Percentiles rank a stretch among this genome's conserved stretches.
Evolutionary conservation across 2,888 invertebrate species (phyloP).

Genomic region (Papilio elwesi): DNA sequence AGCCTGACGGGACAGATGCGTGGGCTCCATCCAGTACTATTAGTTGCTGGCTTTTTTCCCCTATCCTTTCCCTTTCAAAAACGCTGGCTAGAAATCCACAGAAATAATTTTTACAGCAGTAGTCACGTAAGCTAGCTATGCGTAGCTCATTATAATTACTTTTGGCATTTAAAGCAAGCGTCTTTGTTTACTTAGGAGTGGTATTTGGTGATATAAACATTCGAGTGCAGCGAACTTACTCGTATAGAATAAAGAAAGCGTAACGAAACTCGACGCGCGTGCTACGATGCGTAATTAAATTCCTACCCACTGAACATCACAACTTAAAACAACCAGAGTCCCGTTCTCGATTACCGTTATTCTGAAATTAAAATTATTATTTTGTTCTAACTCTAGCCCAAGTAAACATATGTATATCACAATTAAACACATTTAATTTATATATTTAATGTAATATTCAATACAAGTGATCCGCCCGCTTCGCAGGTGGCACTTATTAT

Average conservation of each 20-base stretch:
- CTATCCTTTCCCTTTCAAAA: too few species aligned
- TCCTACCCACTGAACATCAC: slow-evolving; percentile 16
- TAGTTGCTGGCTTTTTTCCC: too few species aligned
- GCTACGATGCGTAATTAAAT: slow-evolving; percentile 34
- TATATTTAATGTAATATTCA: too few species aligned
- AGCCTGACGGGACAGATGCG: too few species aligned
- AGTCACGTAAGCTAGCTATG: too few species aligned
- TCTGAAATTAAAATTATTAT: background rate
- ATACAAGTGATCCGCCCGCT: too few species aligned
- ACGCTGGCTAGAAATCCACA: too few species aligned
- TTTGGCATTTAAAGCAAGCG: background rate
- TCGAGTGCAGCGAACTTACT: slow-evolving; percentile 30
- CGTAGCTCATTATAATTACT: too few species aligned
- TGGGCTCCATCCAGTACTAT: too few species aligned
- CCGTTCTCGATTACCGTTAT: slow-evolving; percentile 2
- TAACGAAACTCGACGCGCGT: slow-evolving; percentile 52
- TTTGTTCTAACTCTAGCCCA: background rate
- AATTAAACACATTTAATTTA: too few species aligned
- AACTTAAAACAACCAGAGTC: slow-evolving; percentile 11
- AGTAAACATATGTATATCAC: background rate
- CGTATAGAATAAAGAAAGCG: slow-evolving; percentile 62
- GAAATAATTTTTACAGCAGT: too few species aligned
- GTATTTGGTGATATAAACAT: background rate
- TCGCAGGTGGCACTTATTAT: too few species aligned
- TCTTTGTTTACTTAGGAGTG: background rate